Conservation (phyloP, 2,888 invertebrate genomes). For the Metellina segmentata region DNA sequence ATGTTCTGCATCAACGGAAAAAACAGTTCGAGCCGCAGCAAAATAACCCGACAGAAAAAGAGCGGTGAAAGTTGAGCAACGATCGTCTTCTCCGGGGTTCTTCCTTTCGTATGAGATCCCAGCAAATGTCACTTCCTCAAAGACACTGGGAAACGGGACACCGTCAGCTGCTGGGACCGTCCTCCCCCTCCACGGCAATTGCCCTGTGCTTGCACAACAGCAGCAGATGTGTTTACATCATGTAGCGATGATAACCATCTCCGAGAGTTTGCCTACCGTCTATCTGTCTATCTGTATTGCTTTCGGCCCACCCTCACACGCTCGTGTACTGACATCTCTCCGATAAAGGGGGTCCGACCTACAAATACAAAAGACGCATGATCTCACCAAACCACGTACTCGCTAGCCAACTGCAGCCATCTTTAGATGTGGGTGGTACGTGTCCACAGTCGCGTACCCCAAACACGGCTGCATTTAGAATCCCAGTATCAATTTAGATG, state of each 20-base stretch:
- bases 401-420: no score
- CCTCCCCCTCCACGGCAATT: conserved; percentile 43
- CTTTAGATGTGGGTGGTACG: no score
- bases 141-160: conserved; percentile 58
- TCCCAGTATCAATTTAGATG: no score
- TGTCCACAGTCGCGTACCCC: no score
- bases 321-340: background rate
- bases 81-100: conserved; percentile 17
- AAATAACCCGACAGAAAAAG: conserved; percentile 17
- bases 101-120: conserved; percentile 64
- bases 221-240: conserved; percentile 75
- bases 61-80: conserved; percentile 38
- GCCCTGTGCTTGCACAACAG: conserved; percentile 54
- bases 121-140: conserved; percentile 71
- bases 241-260: conserved; percentile 74
- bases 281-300: conserved; percentile 63
- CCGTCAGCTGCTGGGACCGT: conserved; percentile 65
- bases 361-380: background rate
- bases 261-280: conserved; percentile 24
- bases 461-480: no score
- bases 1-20: conserved; percentile 46
- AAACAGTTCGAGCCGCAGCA: conserved; percentile 44
- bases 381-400: no score
- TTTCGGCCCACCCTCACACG: background rate
- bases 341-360: conserved; percentile 1